Evolutionary conservation across 2,888 invertebrate species (phyloP).

Genomic region (Ptychoptera albimana): DNA sequence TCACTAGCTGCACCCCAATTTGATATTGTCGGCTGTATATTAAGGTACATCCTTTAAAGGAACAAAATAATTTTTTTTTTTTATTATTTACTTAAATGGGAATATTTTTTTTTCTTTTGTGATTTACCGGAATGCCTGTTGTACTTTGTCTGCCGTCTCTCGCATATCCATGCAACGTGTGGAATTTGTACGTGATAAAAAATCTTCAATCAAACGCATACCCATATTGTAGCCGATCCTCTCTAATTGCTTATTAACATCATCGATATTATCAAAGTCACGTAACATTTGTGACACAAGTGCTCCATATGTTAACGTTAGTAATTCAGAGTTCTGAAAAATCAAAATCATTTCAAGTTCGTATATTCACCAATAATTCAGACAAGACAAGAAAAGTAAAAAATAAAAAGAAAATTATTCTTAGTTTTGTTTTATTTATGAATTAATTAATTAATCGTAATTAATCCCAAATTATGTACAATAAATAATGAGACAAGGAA

Average conservation of each 20-base stretch:
- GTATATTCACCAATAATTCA: too few relatives aligned
- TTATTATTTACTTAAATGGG: too few relatives aligned
- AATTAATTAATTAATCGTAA: too few relatives aligned
- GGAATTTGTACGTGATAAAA: conserved; percentile 77
- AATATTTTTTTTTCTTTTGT: too few relatives aligned
- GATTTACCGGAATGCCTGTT: conserved; percentile 44
- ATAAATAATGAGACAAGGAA: too few relatives aligned
- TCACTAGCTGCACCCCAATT: conserved; percentile 91
- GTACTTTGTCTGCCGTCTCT: conserved; percentile 92
- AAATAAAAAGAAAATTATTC: too few relatives aligned
- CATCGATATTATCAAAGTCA: conserved; percentile 92
- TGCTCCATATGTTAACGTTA: conserved; percentile 95
- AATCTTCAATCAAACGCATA: conserved; percentile 92
- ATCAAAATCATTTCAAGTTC: too few relatives aligned
- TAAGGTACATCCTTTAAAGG: conserved; percentile 58
- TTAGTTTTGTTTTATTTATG: too few relatives aligned
- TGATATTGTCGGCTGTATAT: conserved; percentile 81
- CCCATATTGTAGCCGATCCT: conserved; percentile 98
- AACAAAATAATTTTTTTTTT: too few relatives aligned
- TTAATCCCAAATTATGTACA: too few relatives aligned
- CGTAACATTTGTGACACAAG: conserved; percentile 92
- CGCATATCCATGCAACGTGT: conserved; percentile 88
- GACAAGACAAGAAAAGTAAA: too few relatives aligned
- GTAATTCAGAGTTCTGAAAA: conserved; percentile 87
- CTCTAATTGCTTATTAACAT: conserved; percentile 93